A percentile compares a stretch with the other conserved stretches of the same genome.
Evolutionary conservation across 2,888 invertebrate genomes (phyloP).

Genomic region (Chironomus tentans): DNA sequence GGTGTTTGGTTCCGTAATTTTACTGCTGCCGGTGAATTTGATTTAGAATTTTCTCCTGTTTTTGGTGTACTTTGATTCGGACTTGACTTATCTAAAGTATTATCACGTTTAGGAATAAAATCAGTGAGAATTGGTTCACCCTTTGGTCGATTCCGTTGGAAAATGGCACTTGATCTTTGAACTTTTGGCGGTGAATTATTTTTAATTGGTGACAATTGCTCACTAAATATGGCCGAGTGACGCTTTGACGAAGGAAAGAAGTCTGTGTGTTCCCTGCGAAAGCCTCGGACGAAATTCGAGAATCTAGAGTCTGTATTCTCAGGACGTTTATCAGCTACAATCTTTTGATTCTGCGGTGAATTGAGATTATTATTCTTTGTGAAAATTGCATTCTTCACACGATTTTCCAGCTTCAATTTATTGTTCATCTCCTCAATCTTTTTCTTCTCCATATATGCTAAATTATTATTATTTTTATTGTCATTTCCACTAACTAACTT

Average conservation of each 20-base stretch:
- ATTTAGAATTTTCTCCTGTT: slow-evolving; percentile 33
- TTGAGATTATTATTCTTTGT: slow-evolving; percentile 29
- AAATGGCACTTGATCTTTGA: slow-evolving; percentile 59
- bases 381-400: slow-evolving; percentile 30
- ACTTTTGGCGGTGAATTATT: slow-evolving; percentile 40
- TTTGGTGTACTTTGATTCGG: slow-evolving; percentile 35
- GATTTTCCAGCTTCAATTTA: slow-evolving; percentile 30
- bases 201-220: slow-evolving; percentile 31
- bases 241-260: slow-evolving; percentile 67
- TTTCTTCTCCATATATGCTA: slow-evolving; percentile 23
- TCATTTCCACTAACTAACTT: background rate
- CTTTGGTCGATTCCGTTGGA: slow-evolving; percentile 53
- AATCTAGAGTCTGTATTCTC: slow-evolving; percentile 65
- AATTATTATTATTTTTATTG: slow-evolving; percentile 30
- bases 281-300: slow-evolving; percentile 64
- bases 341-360: slow-evolving; percentile 28
- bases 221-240: slow-evolving; percentile 59
- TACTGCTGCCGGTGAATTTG: slow-evolving; percentile 32
- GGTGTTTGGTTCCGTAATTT: slow-evolving; percentile 32
- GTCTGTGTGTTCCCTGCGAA: slow-evolving; percentile 76
- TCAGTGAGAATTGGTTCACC: slow-evolving; percentile 65
- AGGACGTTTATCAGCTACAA: slow-evolving; percentile 9
- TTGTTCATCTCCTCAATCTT: slow-evolving; percentile 30
- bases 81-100: slow-evolving; percentile 26
- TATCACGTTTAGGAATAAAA: slow-evolving; percentile 43